A percentile compares a stretch with the other conserved stretches of the same genome.
Conservation (phyloP, 1,140 invertebrate species). For the Ptiloglossa arizonensis region DNA sequence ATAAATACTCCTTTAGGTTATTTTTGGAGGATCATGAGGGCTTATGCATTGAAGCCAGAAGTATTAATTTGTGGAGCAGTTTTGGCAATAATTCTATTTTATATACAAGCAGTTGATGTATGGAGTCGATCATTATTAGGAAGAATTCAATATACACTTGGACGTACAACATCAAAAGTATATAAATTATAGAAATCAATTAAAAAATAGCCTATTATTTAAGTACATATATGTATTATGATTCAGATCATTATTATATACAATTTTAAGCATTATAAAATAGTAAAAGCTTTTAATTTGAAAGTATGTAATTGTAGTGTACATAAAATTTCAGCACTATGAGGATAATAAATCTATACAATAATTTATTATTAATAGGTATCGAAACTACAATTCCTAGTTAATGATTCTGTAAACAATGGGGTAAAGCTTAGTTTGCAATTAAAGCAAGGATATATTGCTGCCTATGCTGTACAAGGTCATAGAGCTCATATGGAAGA, state of each 20-base stretch:
- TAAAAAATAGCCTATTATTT: not conserved
- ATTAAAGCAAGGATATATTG: slow-evolving; percentile 87
- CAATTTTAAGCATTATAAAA: no score
- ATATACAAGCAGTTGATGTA: slow-evolving; percentile 89
- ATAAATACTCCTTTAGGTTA: slow-evolving; percentile 83
- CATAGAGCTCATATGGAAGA: slow-evolving; percentile 96
- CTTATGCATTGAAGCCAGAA: slow-evolving; percentile 90
- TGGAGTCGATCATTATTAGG: slow-evolving; percentile 89
- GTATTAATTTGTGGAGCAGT: slow-evolving; percentile 86
- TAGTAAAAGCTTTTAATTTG: no score
- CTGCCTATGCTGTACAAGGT: slow-evolving; percentile 94
- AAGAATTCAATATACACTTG: slow-evolving; percentile 87
- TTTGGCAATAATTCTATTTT: slow-evolving; percentile 86
- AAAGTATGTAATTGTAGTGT: no score
- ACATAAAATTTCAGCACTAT: no score
- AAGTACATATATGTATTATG: slow-evolving; percentile 6
- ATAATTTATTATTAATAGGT: slow-evolving; percentile 64
- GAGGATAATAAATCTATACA: not conserved
- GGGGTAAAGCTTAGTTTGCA: slow-evolving; percentile 90
- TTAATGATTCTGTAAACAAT: slow-evolving; percentile 72
- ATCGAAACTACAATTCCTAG: slow-evolving; percentile 78
- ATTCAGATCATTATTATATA: no score
- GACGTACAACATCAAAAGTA: slow-evolving; percentile 83
- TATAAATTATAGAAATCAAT: not conserved
- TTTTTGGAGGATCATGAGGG: slow-evolving; percentile 88